Percentiles rank a stretch among this genome's conserved stretches.
Evolutionary conservation across 1,140 invertebrate species (phyloP).

Genomic region (Oscheius sp.): DNA sequence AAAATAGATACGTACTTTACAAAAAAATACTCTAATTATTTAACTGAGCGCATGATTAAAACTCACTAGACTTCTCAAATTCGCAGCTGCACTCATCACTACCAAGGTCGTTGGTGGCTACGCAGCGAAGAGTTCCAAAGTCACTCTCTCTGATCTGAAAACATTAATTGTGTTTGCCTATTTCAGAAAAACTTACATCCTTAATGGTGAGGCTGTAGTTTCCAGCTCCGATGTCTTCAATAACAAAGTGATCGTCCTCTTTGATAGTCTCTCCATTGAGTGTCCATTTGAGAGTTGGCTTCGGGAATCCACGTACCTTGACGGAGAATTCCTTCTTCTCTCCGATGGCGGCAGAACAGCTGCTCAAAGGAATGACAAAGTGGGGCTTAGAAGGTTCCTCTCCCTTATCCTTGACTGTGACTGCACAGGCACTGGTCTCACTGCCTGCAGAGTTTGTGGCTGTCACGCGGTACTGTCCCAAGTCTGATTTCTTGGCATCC

Average conservation of each 20-base stretch:
- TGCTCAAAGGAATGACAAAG: constrained; percentile 55
- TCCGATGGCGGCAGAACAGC: constrained; percentile 46
- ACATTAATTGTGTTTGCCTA: no score
- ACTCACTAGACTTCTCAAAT: constrained; percentile 48
- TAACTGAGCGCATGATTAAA: not conserved
- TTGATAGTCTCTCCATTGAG: constrained; percentile 50
- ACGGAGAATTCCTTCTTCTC: constrained; percentile 52
- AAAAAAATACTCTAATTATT: not conserved
- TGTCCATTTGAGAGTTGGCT: constrained; percentile 46
- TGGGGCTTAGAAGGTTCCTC: constrained; percentile 52
- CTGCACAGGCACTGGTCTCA: constrained; percentile 46
- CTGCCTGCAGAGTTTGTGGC: constrained; percentile 50
- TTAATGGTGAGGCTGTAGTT: constrained; percentile 56
- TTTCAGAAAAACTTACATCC: no score
- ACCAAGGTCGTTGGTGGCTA: constrained; percentile 63
- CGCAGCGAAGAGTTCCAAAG: constrained; percentile 63
- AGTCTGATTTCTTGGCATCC: constrained; percentile 73
- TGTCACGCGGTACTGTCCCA: constrained; percentile 72
- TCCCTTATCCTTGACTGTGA: constrained; percentile 38
- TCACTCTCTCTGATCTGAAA: constrained; percentile 61
- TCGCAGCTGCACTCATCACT: constrained; percentile 61
- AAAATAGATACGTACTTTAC: not conserved
- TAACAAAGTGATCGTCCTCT: constrained; percentile 36
- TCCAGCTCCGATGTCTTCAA: constrained; percentile 59
- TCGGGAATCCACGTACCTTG: constrained; percentile 56